Conservation (phyloP, 2,888 invertebrate species). For the Petrolisthes cinctipes region DNA sequence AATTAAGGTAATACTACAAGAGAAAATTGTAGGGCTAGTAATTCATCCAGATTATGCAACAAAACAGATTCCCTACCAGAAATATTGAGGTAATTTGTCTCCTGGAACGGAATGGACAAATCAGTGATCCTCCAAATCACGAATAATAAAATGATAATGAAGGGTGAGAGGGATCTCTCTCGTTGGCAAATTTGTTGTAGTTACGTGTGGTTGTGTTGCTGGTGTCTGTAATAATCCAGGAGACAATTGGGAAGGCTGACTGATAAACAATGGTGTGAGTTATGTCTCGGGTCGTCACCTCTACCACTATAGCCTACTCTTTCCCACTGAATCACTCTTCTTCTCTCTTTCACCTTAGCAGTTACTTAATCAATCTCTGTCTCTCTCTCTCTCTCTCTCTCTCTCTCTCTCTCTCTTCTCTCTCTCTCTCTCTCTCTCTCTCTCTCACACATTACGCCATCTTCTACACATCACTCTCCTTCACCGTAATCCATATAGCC, state of each 20-base stretch:
- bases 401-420: neutral
- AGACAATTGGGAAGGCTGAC: too few relatives aligned
- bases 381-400: neutral
- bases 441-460: neutral
- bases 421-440: neutral
- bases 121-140: neutral
- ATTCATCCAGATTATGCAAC: slow-evolving; percentile 7
- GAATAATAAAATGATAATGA: too few relatives aligned
- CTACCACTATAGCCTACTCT: neutral
- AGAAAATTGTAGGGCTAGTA: too few relatives aligned
- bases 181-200: neutral
- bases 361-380: too few relatives aligned
- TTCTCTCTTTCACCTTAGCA: neutral
- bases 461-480: neutral
- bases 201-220: neutral
- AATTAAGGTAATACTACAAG: too few relatives aligned
- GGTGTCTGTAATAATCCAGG: too few relatives aligned
- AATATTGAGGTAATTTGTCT: too few relatives aligned
- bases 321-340: neutral
- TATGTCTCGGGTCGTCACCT: too few relatives aligned
- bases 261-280: too few relatives aligned
- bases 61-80: too few relatives aligned
- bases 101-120: neutral
- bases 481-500: too few relatives aligned
- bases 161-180: too few relatives aligned